Evolutionary conservation across 2,797 vertebrate genomes (phyloP), one percentile per base, ranked within the genome.

Genomic region (Nyctibius grandis): DNA sequence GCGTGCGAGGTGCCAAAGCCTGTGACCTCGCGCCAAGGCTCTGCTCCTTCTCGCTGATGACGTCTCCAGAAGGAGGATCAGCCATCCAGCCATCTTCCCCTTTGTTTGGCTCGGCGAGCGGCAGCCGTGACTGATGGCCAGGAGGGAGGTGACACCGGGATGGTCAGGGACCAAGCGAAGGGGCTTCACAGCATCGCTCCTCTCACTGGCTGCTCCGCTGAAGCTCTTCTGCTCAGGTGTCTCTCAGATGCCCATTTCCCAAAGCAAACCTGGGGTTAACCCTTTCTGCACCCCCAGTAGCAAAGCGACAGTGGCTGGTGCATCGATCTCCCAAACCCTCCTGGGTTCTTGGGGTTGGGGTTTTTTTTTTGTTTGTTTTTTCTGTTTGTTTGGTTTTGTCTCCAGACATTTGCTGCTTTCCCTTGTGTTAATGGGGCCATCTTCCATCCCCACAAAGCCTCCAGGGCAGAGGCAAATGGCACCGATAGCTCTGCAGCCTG

Each of bases 141-240:
- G 59, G 57, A 61, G 33, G 56, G 65, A 82, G 25, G 40, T 0
- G 6, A 31, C 75, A 11, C 48, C 0, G 3, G 51, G 23, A 19
- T 57, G 12, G 42, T 60, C 0, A 0, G 36, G 47, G 42, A 65
- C 23, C 6, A 3, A 31, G 50, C 0, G 0, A 6, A 57, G 40
- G 15, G 38, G 34, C 56, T 59, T 50, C 1, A 0, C 21, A 7
- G 54, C 40, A 9, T n/a, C 5, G 0, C 22, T 69, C 11, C 45
- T 53, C 54, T 72, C 29, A 2, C 31, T 1, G 1, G 19, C 50
- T 15, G 38, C 54, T n/a, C 4, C 0, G 3, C 36, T 9, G 76
- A 47, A 67, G 29, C 57, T 36, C 53, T n/a, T 12, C 81, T 74
- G 34, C n/a, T 74, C 10, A 1, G 0, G 3, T 19, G 20, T 26